Evolutionary conservation across 2,113 vertebrate species (phyloP).

Genomic region (Dromiciops gliroides): DNA sequence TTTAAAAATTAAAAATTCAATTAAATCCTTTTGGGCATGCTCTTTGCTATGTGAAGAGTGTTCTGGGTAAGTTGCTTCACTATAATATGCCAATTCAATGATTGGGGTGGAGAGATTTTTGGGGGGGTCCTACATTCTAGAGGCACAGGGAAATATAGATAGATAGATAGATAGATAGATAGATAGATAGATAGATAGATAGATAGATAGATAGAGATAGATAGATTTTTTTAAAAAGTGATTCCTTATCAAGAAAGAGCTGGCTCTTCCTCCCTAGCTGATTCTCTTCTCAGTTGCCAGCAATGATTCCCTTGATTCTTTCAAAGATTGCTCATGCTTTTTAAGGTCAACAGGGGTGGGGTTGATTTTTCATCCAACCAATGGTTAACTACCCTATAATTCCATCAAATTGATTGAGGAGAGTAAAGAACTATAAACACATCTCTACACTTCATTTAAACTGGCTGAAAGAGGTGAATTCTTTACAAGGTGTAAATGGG

Average conservation of each 20-base stretch:
- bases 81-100: not conserved
- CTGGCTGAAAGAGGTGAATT: not conserved
- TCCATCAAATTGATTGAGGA: not conserved
- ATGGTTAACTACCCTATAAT: not conserved
- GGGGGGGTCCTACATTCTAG: not conserved
- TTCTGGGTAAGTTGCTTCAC: not conserved
- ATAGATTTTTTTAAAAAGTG: not conserved
- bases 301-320: not conserved
- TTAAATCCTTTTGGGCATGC: not conserved
- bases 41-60: not conserved
- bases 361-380: not conserved
- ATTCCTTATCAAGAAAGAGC: not conserved
- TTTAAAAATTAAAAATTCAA: too few species aligned
- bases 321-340: not conserved
- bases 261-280: not conserved
- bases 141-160: not conserved
- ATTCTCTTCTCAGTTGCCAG: not conserved
- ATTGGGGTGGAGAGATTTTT: not conserved
- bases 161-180: too few species aligned
- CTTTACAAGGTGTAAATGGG: not conserved
- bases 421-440: not conserved
- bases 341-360: not conserved
- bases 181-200: too few species aligned
- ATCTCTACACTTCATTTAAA: not conserved
- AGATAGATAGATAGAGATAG: too few species aligned